Evolutionary conservation across 2,113 vertebrate genomes (phyloP).

Genomic region (Heterocephalus glaber): DNA sequence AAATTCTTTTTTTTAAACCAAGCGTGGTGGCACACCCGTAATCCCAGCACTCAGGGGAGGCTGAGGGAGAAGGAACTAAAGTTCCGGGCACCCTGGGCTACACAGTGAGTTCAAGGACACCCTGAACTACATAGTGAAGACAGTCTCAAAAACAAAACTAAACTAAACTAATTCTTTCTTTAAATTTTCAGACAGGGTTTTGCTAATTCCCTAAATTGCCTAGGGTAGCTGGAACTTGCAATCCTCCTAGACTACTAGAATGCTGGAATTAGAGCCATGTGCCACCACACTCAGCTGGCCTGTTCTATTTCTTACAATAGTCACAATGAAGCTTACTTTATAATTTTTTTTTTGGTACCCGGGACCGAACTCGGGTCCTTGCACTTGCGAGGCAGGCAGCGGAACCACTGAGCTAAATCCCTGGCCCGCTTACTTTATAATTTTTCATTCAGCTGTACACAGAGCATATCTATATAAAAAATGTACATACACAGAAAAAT

Average conservation of each 20-base stretch:
- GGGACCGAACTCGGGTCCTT: no score
- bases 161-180: not conserved
- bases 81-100: not conserved
- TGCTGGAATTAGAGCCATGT: not conserved
- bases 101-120: not conserved
- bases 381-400: no score
- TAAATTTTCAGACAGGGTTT: not conserved
- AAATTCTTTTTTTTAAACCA: not conserved
- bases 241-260: not conserved
- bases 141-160: not conserved
- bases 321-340: not conserved
- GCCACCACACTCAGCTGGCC: not conserved
- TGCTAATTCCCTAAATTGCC: not conserved
- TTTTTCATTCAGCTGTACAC: conserved; percentile 20
- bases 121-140: no score
- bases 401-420: no score
- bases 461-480: not conserved
- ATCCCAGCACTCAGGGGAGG: not conserved
- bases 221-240: not conserved
- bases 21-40: not conserved
- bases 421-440: not conserved
- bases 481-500: not conserved
- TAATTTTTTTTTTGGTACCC: no score
- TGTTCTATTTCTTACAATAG: not conserved
- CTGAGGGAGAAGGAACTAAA: not conserved